Conservation (phyloP, 2,797 vertebrate genomes). For the Sus cebifrons region DNA sequence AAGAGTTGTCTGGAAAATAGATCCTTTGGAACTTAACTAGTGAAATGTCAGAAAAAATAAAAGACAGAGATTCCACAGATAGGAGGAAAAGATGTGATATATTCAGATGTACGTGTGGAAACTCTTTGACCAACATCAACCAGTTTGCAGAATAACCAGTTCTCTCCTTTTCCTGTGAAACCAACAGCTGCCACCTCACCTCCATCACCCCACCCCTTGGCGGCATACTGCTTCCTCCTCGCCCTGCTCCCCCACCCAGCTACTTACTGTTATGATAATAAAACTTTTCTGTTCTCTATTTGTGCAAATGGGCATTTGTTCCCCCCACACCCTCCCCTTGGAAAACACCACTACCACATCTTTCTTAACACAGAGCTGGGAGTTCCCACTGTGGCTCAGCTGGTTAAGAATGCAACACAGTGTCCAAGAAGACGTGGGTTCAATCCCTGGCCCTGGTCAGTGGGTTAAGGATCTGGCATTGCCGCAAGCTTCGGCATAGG, state of each 20-base stretch:
- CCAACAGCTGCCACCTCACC: background rate
- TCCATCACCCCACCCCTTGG: background rate
- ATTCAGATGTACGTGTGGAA: background rate
- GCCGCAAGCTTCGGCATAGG: too few relatives aligned
- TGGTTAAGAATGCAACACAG: too few relatives aligned
- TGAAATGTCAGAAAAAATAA: background rate
- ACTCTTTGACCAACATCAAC: background rate
- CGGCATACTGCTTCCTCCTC: background rate
- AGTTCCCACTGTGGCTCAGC: too few relatives aligned
- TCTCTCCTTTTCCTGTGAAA: background rate
- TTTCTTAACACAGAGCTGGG: background rate
- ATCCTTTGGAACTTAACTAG: background rate
- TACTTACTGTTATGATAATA: slow-evolving; percentile 1
- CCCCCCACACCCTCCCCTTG: background rate
- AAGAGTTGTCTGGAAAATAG: background rate
- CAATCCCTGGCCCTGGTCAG: too few relatives aligned
- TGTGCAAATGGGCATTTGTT: background rate
- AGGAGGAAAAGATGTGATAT: background rate
- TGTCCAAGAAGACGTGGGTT: too few relatives aligned
- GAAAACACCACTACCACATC: background rate
- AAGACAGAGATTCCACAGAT: background rate
- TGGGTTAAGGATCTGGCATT: too few relatives aligned
- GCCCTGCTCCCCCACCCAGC: background rate
- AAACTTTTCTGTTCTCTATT: background rate
- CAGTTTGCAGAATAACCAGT: background rate